Conservation (phyloP, 2,888 invertebrate genomes). For the Phengaris alcon region DNA sequence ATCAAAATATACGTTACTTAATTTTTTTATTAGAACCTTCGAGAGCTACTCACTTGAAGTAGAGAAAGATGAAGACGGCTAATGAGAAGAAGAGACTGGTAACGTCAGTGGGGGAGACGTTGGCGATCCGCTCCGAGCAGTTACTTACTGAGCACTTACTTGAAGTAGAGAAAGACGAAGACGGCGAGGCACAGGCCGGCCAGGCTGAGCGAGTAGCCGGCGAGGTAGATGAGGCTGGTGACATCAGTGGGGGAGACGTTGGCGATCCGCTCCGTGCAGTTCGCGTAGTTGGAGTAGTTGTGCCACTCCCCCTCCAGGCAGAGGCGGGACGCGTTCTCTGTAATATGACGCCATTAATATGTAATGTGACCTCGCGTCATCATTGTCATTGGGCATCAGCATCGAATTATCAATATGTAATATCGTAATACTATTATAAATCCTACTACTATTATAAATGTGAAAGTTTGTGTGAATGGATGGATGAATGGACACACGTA, state of each 20-base stretch:
- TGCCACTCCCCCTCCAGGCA: slow-evolving; percentile 93
- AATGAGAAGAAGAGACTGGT: too few species aligned
- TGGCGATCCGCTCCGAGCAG: neutral
- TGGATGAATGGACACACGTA: too few species aligned
- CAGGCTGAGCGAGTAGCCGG: slow-evolving; percentile 91
- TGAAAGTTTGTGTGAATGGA: too few species aligned
- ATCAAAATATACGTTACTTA: too few species aligned
- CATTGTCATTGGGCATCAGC: too few species aligned
- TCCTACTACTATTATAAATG: too few species aligned
- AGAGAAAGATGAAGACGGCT: too few species aligned
- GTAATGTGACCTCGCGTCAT: neutral
- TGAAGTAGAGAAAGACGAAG: slow-evolving; percentile 92
- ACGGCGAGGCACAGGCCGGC: slow-evolving; percentile 90
- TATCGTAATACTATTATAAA: too few species aligned
- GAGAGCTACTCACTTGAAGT: too few species aligned
- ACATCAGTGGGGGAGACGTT: slow-evolving; percentile 81
- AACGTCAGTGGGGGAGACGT: neutral
- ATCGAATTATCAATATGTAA: too few species aligned
- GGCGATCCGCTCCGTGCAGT: slow-evolving; percentile 82
- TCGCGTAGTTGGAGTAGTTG: slow-evolving; percentile 86
- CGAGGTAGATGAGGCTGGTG: slow-evolving; percentile 88
- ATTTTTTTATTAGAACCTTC: too few species aligned
- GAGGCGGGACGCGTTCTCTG: slow-evolving; percentile 91
- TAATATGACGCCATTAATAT: slow-evolving; percentile 17
- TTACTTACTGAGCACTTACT: slow-evolving; percentile 80